Base-by-base conservation (phyloP, 2,888 invertebrate species). In the Hipparchia semele region DNA sequence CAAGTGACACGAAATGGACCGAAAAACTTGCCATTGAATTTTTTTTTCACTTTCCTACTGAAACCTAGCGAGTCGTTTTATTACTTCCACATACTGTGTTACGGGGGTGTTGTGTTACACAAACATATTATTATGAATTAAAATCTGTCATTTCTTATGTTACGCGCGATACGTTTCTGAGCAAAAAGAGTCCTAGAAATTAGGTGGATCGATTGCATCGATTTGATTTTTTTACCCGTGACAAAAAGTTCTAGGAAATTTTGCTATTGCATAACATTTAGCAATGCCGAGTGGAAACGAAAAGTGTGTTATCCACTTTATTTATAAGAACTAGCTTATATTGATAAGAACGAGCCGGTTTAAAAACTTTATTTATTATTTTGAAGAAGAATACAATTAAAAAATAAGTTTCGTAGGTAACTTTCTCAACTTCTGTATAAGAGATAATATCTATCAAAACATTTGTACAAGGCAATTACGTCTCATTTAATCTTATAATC, bases 101-200 rank as follows among this genome's bases (percentile, higher is more conserved):
- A 51, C 51, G 64, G 10, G 5, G 64, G 62, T 62, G 62, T 62
- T 12, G 2, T 10, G 62, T 62, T 62, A 62, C 62, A 39, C 62
- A 39, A 39, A 61, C 12, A 45, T 45, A 61, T 45, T 39, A 39
- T 56, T n/a, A 13, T n/a, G 23, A 58, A 58, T 58, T 23, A 58
- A 23, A 58, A 58, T 56, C 7, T 58, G 58, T 23, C 58, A 23
- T 23, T 58, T 58, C 6, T 62, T 39, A 13, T 6, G 62, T 62
- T 49, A 62, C 46, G 12, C 39, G 33, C 39, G 10, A 12, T 9
- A 33, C 9, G 64, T 10, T 62, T 33, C 46, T 12, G 13, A 2
- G 10, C 64, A 64, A 64, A 51, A 49, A 51, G 23, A 12, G 51
- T 33, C 51, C 51, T 64, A 33, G 49, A 62, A 62, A 62, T 49